phyloP scores from a whole-genome alignment of 2,113 vertebrate species.

The Jacana jacana region DNA sequence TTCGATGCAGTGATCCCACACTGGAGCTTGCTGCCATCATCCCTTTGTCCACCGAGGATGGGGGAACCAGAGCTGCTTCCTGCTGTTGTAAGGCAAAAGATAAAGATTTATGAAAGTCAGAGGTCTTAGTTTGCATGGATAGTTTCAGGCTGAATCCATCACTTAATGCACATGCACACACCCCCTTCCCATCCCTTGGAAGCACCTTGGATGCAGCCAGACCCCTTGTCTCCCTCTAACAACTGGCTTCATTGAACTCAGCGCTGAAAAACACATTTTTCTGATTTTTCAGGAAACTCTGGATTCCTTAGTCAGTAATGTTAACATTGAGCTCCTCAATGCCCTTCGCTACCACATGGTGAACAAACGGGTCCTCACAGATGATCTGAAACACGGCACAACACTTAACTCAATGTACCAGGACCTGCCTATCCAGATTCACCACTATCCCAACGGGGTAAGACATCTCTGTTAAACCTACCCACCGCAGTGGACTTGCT shows the following conservation, averaged over 20 bases:
- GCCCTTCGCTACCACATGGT: slow-evolving; percentile 98
- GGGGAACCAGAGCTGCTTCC: neutral
- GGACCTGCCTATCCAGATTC: slow-evolving; percentile 89
- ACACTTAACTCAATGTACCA: slow-evolving; percentile 94
- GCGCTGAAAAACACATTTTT: neutral
- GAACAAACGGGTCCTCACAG: slow-evolving; percentile 86
- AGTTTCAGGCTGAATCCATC: neutral
- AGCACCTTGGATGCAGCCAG: neutral
- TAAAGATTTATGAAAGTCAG: neutral
- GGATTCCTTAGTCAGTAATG: slow-evolving; percentile 95
- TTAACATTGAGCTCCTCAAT: slow-evolving; percentile 97
- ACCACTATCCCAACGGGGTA: slow-evolving; percentile 96
- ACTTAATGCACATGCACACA: neutral
- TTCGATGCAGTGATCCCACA: neutral
- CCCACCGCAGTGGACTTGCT: neutral
- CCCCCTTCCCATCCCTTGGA: neutral
- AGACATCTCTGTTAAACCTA: neutral
- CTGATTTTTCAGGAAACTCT: slow-evolving; percentile 86
- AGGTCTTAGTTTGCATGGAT: neutral
- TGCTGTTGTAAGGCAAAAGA: neutral
- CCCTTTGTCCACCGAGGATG: neutral
- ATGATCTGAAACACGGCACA: slow-evolving; percentile 88
- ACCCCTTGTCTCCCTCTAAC: neutral
- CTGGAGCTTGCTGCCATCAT: neutral
- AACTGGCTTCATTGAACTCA: neutral